Base-by-base conservation (phyloP, 2,888 invertebrate species). In the Polymixis lichenea region DNA sequence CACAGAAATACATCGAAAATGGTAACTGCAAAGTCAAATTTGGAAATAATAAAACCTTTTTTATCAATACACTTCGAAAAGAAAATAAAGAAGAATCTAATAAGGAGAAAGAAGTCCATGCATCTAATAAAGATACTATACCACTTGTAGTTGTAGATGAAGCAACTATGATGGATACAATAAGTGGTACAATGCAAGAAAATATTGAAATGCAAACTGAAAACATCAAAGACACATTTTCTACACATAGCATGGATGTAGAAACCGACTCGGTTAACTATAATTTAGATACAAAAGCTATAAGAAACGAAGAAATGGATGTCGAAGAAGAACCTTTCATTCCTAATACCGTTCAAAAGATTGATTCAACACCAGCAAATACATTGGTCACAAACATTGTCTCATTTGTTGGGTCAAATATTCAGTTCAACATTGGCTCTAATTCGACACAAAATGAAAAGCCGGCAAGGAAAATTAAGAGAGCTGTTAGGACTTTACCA, bases 341-440 rank as follows among this genome's bases (percentile, higher is more conserved):
- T n/a, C 38, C 55, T 22, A 49, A 71, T 43, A 62, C 38, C 19
- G 4, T 22, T 13, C 61, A 73, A 55, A 60, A 43, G 13, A 68
- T 77, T 56, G 28, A 43, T 13, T 51, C 51, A 13, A 38, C 13
- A 55, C 60, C 65, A 38, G 32, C 43, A 13, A 67, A 55, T 38
- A 67, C 28, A 56, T 25, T 69, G 17, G 22, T 60, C 25, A 49
- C 49, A 69, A 76, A 75, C 38, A 60, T 73, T 49, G 0, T 28
- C 9, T 67, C 83, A 66, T 70, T 72, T 72, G 81, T 70, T 55
- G 64, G 58, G 13, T 28, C 68, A 17, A 86, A 85, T 49, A 17
- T 88, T 43, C 75, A 87, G 77, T 93, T 93, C 67, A 88, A 88
- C 69, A 87, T 93, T 25, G 93, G 93, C 2, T 72, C 82, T 22